Conservation (phyloP, 2,797 vertebrate species). For the Mareca penelope region DNA sequence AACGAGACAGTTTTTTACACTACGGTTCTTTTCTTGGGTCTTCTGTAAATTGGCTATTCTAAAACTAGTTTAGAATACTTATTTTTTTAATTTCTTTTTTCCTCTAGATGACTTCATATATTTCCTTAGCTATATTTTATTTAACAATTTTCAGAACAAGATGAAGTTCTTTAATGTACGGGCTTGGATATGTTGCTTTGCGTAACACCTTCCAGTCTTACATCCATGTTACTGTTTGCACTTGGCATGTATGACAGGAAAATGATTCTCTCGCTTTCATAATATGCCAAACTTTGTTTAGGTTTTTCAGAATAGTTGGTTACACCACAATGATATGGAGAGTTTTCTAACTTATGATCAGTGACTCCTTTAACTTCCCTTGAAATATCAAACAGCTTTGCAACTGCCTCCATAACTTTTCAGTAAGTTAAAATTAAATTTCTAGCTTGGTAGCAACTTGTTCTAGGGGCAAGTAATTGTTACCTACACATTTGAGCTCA, state of each 20-base stretch:
- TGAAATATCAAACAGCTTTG: conserved; percentile 6
- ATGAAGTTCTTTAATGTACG: not conserved
- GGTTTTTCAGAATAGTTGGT: conserved; percentile 17
- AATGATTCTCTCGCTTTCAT: not conserved
- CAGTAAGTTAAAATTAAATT: not conserved
- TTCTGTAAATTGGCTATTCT: not conserved
- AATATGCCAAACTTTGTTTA: not conserved
- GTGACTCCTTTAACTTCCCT: not conserved
- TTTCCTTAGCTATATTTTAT: not conserved
- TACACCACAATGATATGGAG: not conserved
- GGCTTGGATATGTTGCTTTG: not conserved
- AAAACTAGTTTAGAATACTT: not conserved
- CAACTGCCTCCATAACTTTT: not conserved
- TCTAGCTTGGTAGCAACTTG: conserved; percentile 4
- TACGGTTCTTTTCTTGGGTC: not conserved
- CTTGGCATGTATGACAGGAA: not conserved
- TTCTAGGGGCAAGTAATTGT: conserved; percentile 15
- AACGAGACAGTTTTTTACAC: not conserved
- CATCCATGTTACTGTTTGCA: not conserved
- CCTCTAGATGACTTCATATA: not conserved
- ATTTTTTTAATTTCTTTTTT: not conserved
- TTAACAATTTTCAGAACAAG: not conserved
- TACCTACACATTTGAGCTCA: not conserved
- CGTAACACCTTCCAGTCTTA: not conserved
- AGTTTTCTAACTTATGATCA: not conserved